Conservation (phyloP, 2,797 vertebrate genomes). For the Halcyon badia region DNA sequence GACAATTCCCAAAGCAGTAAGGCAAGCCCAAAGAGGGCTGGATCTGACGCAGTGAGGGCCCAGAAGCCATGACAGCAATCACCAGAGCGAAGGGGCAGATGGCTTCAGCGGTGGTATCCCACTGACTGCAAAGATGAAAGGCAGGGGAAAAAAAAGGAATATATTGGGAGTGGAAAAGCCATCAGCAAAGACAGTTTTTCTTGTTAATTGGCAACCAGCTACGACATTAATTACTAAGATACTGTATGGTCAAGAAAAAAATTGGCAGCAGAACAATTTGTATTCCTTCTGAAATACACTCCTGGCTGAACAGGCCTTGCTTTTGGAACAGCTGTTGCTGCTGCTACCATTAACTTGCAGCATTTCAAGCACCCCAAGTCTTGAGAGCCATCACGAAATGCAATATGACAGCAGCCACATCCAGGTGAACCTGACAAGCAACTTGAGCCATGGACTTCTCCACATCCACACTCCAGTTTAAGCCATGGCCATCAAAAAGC, state of each 20-base stretch:
- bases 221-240: slow-evolving; percentile 37
- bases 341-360: not conserved
- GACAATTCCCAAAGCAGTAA: accelerated
- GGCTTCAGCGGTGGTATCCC: not conserved
- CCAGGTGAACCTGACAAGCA: not conserved
- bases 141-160: not conserved
- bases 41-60: not conserved
- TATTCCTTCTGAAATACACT: not conserved
- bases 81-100: not conserved
- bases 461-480: not conserved
- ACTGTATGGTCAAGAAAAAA: not conserved
- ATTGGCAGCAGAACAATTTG: not conserved
- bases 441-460: not conserved
- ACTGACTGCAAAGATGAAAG: slow-evolving; percentile 9
- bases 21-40: not conserved
- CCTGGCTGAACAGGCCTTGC: not conserved
- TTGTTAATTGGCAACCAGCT: slow-evolving; percentile 51
- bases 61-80: not conserved
- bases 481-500: not conserved
- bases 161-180: not conserved
- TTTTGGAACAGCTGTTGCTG: not conserved
- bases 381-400: not conserved
- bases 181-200: not conserved
- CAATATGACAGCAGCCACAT: not conserved
- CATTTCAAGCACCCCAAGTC: not conserved